Percentiles rank a stretch among this genome's conserved stretches.
These are phyloP conservation scores for Mionectes olivaceus DNA, from an alignment of 2,797 vertebrate species.

Conservation along the genomic window DNA sequence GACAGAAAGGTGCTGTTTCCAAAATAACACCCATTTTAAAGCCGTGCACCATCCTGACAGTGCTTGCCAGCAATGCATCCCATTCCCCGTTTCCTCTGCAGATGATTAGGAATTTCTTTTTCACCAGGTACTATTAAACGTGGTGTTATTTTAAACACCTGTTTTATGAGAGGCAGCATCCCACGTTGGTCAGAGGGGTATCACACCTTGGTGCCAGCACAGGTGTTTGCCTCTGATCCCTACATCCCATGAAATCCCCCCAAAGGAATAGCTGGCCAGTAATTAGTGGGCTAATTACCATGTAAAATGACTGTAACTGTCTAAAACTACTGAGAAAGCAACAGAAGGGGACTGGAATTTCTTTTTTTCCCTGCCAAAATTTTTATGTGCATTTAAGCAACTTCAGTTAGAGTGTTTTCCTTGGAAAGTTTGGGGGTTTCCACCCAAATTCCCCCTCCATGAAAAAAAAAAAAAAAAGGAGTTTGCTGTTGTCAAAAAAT, in stretches of 20 bases:
- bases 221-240: background rate
- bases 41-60: background rate
- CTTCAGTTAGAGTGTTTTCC: background rate
- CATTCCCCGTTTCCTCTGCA: background rate
- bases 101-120: background rate
- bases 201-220: background rate
- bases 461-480: background rate
- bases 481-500: background rate
- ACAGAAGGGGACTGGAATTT: background rate
- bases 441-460: background rate
- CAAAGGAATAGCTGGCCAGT: background rate
- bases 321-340: background rate
- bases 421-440: conserved; percentile 33
- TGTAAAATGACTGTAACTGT: background rate
- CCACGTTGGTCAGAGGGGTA: rapidly evolving
- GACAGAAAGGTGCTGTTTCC: background rate
- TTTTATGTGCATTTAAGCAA: background rate
- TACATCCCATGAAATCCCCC: background rate
- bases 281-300: background rate
- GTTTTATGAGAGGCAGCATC: background rate
- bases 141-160: background rate
- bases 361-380: background rate
- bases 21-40: background rate
- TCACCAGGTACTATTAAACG: background rate
- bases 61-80: background rate